phyloP scores from a whole-genome alignment of 2,113 vertebrate species.

The Cololabis saira region DNA sequence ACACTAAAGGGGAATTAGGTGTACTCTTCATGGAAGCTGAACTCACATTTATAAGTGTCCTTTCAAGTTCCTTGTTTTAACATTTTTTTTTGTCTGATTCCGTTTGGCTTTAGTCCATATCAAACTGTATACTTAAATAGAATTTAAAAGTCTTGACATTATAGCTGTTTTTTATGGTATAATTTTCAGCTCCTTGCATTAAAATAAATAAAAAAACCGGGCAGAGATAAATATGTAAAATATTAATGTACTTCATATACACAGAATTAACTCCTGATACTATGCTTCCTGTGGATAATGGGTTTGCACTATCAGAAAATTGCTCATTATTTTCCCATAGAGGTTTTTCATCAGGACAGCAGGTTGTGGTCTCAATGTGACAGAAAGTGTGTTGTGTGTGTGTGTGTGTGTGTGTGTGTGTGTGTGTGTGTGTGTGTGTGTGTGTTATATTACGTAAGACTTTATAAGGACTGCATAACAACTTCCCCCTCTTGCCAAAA shows the following conservation, averaged over 20 bases:
- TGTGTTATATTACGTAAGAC: slow-evolving; percentile 22
- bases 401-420: no score
- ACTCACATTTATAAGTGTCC: not conserved
- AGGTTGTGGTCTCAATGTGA: slow-evolving; percentile 22
- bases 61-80: no score
- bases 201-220: not conserved
- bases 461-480: slow-evolving; percentile 8
- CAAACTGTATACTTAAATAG: not conserved
- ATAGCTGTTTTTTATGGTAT: not conserved
- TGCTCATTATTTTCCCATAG: slow-evolving; percentile 54
- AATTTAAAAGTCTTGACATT: not conserved
- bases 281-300: slow-evolving; percentile 44
- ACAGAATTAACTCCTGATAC: slow-evolving; percentile 29
- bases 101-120: not conserved
- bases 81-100: no score
- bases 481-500: slow-evolving; percentile 21
- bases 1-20: no score
- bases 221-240: not conserved
- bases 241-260: slow-evolving; percentile 16
- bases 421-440: no score
- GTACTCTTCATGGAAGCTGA: no score
- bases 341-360: slow-evolving; percentile 56
- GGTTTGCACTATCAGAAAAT: slow-evolving; percentile 62
- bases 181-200: slow-evolving; percentile 1
- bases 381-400: slow-evolving; percentile 17